Percentiles rank a stretch among this genome's conserved stretches.
Evolutionary conservation across 2,113 vertebrate genomes (phyloP).

Genomic region (Fukomys damarensis): DNA sequence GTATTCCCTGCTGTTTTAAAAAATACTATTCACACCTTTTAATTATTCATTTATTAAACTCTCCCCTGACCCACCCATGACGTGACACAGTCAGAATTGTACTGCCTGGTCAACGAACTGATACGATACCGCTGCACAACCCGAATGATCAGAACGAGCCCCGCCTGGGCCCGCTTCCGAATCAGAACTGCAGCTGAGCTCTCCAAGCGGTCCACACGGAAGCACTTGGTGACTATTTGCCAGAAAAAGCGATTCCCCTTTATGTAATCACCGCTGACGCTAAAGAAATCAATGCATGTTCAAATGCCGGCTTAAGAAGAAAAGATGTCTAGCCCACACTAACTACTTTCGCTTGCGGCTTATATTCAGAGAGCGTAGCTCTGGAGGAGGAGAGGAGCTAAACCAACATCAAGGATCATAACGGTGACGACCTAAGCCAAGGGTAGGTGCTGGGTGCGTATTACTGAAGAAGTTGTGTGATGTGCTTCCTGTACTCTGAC

Average conservation of each 20-base stretch:
- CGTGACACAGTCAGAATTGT: not conserved
- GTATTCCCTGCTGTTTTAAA: not conserved
- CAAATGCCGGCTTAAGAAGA: slow-evolving; percentile 27
- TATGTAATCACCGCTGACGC: slow-evolving; percentile 51
- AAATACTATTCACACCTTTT: not conserved
- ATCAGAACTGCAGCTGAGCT: not conserved
- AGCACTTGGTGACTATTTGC: slow-evolving; percentile 35
- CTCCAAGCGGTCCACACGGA: not conserved
- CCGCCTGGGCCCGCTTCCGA: not conserved
- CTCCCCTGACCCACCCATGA: accelerated
- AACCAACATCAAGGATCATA: not conserved
- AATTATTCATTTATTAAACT: not conserved
- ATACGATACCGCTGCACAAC: no score
- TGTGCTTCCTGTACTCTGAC: accelerated
- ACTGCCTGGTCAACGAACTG: not conserved
- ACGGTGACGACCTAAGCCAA: not conserved
- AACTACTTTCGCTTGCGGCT: not conserved
- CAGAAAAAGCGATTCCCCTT: slow-evolving; percentile 62
- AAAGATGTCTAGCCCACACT: not conserved
- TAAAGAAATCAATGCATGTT: slow-evolving; percentile 52
- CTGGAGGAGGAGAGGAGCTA: not conserved
- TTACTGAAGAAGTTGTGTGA: accelerated
- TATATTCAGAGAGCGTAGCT: not conserved
- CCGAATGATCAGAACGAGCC: not conserved
- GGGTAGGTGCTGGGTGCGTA: accelerated